phyloP scores from a whole-genome alignment of 2,113 vertebrate species.

The Diphyllodes magnificus region DNA sequence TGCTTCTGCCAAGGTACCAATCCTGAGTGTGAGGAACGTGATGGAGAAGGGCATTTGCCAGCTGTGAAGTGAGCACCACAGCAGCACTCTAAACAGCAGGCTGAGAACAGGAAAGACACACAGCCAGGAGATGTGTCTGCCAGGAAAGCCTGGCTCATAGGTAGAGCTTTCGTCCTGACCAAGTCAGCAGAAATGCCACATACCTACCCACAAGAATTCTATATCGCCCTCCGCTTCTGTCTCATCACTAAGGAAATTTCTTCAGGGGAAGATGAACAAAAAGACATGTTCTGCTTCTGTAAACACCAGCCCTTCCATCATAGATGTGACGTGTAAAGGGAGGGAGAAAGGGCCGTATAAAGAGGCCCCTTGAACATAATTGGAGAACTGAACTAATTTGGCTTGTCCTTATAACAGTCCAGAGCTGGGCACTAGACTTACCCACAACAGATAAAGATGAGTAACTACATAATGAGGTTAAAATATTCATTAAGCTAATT shows the following conservation, averaged over 20 bases:
- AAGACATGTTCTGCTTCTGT: neutral
- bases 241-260: neutral
- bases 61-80: neutral
- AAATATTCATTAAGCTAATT: slow-evolving; percentile 79
- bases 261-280: neutral
- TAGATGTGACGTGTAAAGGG: neutral
- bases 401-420: slow-evolving; percentile 31
- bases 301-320: neutral
- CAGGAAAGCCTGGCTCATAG: neutral
- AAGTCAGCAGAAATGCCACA: neutral
- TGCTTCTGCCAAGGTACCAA: neutral
- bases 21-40: rapidly evolving
- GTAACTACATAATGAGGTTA: slow-evolving; percentile 63
- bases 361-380: neutral
- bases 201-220: neutral
- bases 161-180: neutral
- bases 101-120: neutral
- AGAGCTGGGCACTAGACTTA: slow-evolving; percentile 37
- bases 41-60: neutral
- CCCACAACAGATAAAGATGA: slow-evolving; percentile 63
- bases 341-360: neutral
- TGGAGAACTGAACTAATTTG: slow-evolving; percentile 41
- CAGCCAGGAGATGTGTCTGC: neutral
- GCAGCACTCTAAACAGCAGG: neutral
- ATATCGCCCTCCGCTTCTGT: neutral